Evolutionary conservation across 2,113 vertebrate species (phyloP).

Genomic region (Pseudonaja textilis): DNA sequence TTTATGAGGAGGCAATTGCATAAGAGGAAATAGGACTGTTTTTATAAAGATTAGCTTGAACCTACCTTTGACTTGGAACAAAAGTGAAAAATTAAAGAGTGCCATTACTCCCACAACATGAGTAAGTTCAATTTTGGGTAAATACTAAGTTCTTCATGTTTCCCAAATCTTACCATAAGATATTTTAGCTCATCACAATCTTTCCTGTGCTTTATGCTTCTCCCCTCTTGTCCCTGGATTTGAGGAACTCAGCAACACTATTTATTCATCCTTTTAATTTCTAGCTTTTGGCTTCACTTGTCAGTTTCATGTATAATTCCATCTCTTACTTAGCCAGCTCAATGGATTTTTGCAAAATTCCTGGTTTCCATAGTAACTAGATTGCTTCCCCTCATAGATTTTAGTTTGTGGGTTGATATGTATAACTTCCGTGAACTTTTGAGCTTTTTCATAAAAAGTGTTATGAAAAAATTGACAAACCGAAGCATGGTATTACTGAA

Average conservation of each 20-base stretch:
- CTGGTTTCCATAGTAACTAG: background rate
- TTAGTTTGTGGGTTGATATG: background rate
- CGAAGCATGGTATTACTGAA: background rate
- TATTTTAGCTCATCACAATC: background rate
- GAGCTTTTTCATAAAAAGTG: background rate
- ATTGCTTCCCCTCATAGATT: background rate
- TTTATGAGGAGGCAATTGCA: background rate
- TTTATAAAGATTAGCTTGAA: background rate
- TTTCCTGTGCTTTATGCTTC: background rate
- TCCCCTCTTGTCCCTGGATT: background rate
- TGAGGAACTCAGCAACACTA: background rate
- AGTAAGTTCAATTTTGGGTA: background rate
- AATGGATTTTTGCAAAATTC: background rate
- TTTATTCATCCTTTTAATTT: background rate
- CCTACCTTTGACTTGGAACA: background rate
- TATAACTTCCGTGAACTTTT: background rate
- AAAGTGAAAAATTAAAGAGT: background rate
- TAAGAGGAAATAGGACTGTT: background rate
- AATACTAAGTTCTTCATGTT: background rate
- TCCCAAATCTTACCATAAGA: background rate
- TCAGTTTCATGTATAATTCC: background rate
- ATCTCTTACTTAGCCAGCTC: background rate
- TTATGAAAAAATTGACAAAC: background rate
- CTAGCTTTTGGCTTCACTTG: background rate
- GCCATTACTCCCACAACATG: background rate